Percentiles rank a stretch among this genome's conserved stretches.
phyloP scores from a whole-genome alignment of 2,797 vertebrate species.

The Sitta carolinensis region DNA sequence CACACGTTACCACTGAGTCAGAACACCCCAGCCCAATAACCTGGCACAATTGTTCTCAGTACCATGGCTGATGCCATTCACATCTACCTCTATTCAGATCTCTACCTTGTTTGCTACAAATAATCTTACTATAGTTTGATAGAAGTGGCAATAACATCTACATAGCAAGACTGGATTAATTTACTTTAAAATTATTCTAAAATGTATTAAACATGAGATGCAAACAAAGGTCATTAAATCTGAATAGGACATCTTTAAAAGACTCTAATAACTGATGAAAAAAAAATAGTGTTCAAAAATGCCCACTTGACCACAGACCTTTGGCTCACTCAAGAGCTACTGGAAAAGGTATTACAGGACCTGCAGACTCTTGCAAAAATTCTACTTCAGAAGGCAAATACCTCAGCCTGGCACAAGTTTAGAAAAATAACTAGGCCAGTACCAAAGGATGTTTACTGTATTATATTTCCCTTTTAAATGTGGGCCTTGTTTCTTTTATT shows the following conservation, averaged over 20 bases:
- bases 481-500: constrained; percentile 8
- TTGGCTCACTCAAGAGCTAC: background rate
- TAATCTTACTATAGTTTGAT: background rate
- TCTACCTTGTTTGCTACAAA: background rate
- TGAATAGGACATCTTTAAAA: background rate
- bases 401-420: constrained; percentile 27
- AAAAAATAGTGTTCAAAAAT: background rate
- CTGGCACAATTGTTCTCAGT: background rate
- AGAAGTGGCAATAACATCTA: background rate
- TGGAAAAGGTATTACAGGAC: constrained; percentile 31
- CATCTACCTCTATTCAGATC: background rate
- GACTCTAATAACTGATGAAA: background rate
- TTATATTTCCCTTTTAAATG: constrained; percentile 24
- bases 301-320: constrained; percentile 21
- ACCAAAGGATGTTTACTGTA: constrained; percentile 45
- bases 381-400: constrained; percentile 13
- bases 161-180: background rate
- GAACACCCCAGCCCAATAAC: background rate
- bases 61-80: background rate
- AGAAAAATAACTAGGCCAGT: constrained; percentile 41
- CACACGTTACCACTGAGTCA: background rate
- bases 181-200: background rate
- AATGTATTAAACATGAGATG: background rate
- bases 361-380: constrained; percentile 43
- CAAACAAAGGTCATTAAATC: background rate